These are phyloP conservation scores for Cnemophilus loriae DNA, from an alignment of 2,113 vertebrate genomes.

Conservation along the genomic window DNA sequence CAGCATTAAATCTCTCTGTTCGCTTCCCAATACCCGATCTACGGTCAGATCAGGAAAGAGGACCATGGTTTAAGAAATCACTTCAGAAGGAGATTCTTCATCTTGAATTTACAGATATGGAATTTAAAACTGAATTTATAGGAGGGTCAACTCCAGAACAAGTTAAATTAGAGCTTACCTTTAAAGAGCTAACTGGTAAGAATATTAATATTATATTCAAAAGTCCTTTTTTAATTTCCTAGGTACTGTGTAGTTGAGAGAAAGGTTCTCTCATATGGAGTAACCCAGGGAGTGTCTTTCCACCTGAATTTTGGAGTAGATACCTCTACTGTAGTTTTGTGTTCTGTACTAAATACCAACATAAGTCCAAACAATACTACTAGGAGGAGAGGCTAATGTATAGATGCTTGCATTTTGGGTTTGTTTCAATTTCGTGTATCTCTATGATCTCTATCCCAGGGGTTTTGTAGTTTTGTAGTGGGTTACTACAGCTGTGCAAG, in stretches of 20 bases:
- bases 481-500: not conserved
- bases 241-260: not conserved
- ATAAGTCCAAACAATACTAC: not conserved
- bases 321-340: not conserved
- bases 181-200: conserved; percentile 89
- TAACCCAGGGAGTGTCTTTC: not conserved
- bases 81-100: conserved; percentile 92
- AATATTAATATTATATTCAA: not conserved
- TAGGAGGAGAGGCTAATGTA: not conserved
- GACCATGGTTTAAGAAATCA: conserved; percentile 97
- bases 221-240: not conserved
- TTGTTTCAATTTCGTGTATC: not conserved
- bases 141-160: conserved; percentile 88
- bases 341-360: not conserved
- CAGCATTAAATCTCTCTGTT: conserved; percentile 81
- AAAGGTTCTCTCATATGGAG: not conserved
- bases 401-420: not conserved
- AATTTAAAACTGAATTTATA: conserved; percentile 89
- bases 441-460: not conserved
- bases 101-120: conserved; percentile 84
- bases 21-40: conserved; percentile 97
- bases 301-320: not conserved
- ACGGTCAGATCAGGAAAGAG: conserved; percentile 93
- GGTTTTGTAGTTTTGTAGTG: not conserved
- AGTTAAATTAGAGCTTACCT: conserved; percentile 91